phyloP scores from a whole-genome alignment of 2,113 vertebrate genomes.

The Hirundichthys speculiger region DNA sequence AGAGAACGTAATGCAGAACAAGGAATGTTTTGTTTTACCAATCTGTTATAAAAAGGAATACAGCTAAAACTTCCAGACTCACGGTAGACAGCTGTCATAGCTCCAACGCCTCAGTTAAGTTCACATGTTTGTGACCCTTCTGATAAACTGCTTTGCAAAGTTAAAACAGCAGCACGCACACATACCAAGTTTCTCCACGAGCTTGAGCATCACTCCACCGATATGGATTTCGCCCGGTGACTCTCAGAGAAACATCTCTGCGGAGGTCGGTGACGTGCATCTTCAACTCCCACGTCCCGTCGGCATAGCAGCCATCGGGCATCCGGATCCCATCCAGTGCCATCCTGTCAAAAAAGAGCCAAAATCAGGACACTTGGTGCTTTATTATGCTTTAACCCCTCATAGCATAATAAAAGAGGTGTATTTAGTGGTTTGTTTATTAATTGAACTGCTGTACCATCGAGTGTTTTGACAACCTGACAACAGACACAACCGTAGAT shows the following conservation, averaged over 20 bases:
- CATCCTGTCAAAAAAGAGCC: slow-evolving; percentile 79
- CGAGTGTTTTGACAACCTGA: too few species aligned
- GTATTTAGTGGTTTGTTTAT: too few species aligned
- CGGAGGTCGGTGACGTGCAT: slow-evolving; percentile 96
- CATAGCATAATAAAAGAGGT: neutral
- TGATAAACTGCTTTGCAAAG: slow-evolving; percentile 12
- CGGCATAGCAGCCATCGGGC: slow-evolving; percentile 98
- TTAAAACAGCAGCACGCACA: neutral
- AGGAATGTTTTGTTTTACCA: neutral
- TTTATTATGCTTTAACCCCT: too few species aligned
- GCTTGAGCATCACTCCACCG: slow-evolving; percentile 98
- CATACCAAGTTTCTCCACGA: slow-evolving; percentile 97
- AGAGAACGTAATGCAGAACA: neutral
- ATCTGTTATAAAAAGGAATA: slow-evolving; percentile 5
- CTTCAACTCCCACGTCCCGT: slow-evolving; percentile 97
- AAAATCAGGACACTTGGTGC: slow-evolving; percentile 1
- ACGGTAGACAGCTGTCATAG: neutral
- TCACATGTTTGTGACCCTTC: neutral
- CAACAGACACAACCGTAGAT: too few species aligned
- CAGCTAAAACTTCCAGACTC: slow-evolving; percentile 7
- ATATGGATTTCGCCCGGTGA: slow-evolving; percentile 98
- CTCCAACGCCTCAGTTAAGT: neutral
- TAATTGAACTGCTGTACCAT: too few species aligned
- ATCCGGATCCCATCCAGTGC: slow-evolving; percentile 98
- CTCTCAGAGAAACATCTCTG: slow-evolving; percentile 93